These are phyloP conservation scores for Eolophus roseicapilla DNA, from an alignment of 2,113 vertebrate genomes.

Conservation along the genomic window DNA sequence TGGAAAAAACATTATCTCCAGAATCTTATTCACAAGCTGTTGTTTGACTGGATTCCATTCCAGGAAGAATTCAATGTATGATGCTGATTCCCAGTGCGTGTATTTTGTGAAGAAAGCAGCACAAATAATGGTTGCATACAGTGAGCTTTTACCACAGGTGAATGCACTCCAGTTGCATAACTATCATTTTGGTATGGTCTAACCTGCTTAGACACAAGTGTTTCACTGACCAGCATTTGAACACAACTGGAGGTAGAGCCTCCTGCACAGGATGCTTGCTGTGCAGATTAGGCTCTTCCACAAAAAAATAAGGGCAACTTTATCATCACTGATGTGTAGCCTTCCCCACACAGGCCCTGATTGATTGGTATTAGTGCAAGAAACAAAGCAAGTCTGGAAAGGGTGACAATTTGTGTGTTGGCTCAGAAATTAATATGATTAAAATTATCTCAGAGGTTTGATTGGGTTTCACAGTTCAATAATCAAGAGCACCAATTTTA, in stretches of 20 bases:
- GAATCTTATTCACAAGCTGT: not conserved
- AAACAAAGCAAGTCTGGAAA: not conserved
- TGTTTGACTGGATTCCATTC: not conserved
- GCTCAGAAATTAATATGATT: not conserved
- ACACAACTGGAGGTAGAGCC: not conserved
- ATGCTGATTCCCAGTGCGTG: not conserved
- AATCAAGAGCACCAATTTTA: not conserved
- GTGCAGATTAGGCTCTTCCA: not conserved
- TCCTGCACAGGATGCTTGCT: not conserved
- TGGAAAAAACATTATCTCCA: not conserved
- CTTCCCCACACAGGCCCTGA: not conserved
- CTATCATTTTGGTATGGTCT: not conserved
- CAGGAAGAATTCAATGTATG: not conserved
- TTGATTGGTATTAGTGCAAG: not conserved
- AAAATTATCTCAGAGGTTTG: not conserved
- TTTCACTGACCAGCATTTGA: not conserved
- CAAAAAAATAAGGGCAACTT: not conserved
- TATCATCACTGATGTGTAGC: not conserved
- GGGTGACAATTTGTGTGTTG: not conserved
- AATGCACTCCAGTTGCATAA: not conserved
- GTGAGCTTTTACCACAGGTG: not conserved
- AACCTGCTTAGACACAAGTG: not conserved
- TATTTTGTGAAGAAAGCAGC: not conserved
- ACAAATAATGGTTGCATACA: not conserved
- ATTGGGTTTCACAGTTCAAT: not conserved